Evolutionary conservation across 1,140 invertebrate species (phyloP).

Genomic region (Helicoverpa armigera): DNA sequence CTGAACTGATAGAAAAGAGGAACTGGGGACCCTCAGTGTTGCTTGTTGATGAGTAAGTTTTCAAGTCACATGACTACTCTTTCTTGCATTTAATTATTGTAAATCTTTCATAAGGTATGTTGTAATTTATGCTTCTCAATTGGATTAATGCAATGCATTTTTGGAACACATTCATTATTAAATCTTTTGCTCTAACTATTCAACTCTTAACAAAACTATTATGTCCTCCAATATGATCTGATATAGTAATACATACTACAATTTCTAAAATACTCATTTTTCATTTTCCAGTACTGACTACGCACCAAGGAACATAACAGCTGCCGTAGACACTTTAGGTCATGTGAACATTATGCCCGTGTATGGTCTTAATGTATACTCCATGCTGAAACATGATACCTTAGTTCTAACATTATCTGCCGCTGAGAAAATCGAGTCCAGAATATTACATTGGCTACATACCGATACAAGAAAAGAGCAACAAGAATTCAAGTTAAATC

Average conservation of each 20-base stretch:
- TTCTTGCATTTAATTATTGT: not conserved
- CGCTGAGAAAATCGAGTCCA: constrained; percentile 94
- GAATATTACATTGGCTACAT: constrained; percentile 93
- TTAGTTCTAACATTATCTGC: constrained; percentile 95
- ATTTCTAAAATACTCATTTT: constrained; percentile 42
- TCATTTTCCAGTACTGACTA: constrained; percentile 91
- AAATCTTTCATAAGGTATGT: no score
- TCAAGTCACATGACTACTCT: not conserved
- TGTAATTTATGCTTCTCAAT: no score
- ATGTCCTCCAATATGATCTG: no score
- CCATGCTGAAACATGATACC: constrained; percentile 98
- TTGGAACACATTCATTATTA: no score
- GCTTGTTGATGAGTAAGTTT: constrained; percentile 95
- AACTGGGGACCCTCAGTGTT: constrained; percentile 98
- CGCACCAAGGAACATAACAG: constrained; percentile 95
- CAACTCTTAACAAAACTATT: no score
- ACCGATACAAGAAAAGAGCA: constrained; percentile 85
- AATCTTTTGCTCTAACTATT: not conserved
- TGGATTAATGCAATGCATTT: no score
- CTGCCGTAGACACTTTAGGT: constrained; percentile 91
- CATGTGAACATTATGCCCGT: constrained; percentile 98
- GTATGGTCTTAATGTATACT: constrained; percentile 95
- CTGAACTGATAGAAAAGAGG: constrained; percentile 93
- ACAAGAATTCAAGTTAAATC: constrained; percentile 87
- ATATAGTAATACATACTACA: not conserved